Conservation (phyloP, 2,113 vertebrate species). For the Odobenus rosmarus region DNA sequence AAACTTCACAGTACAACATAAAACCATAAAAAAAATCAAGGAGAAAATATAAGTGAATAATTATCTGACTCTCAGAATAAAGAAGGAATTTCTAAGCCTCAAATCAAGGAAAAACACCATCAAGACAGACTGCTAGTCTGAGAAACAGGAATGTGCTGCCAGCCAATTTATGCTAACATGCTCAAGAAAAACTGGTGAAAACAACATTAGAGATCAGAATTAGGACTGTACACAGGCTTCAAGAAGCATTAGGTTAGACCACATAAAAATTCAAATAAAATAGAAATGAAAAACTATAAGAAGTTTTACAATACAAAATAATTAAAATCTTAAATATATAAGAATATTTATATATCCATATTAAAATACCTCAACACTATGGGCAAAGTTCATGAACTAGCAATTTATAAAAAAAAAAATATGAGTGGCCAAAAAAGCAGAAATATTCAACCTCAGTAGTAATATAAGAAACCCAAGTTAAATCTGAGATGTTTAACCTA, state of each 20-base stretch:
- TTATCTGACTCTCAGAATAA: background rate
- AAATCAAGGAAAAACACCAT: background rate
- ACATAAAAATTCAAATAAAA: constrained; percentile 6
- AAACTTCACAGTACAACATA: background rate
- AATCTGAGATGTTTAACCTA: constrained; percentile 31
- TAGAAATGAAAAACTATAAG: background rate
- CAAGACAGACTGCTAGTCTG: background rate
- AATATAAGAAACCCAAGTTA: background rate
- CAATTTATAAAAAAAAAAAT: background rate
- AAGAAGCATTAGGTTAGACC: background rate
- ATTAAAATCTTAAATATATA: background rate
- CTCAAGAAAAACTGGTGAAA: background rate
- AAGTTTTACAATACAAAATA: background rate
- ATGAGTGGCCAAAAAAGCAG: background rate
- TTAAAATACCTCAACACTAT: background rate
- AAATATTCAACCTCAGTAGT: background rate
- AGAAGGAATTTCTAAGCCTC: background rate
- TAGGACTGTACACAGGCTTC: background rate
- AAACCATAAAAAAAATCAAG: background rate
- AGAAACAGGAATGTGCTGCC: background rate
- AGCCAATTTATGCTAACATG: background rate
- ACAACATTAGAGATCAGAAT: background rate
- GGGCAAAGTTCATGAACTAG: background rate
- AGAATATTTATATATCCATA: background rate
- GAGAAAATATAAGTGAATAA: background rate